Evolutionary conservation across 2,113 vertebrate species (phyloP).

Genomic region (Gadus chalcogrammus): DNA sequence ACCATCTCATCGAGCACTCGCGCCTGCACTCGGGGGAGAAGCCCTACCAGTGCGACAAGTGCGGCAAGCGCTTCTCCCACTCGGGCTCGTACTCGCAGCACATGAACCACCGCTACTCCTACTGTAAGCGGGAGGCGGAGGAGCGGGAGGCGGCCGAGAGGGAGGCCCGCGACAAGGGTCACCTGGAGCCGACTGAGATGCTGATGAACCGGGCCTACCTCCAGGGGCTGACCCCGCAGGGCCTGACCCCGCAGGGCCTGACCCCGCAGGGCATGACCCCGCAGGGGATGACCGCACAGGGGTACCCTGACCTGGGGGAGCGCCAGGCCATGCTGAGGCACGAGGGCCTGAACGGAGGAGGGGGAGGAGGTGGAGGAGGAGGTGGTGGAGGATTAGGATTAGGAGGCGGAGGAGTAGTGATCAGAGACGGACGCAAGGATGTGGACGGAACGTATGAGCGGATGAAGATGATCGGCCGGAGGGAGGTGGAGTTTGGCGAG

Average conservation of each 20-base stretch:
- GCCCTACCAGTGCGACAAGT: constrained; percentile 99
- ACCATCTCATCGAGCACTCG: constrained; percentile 98
- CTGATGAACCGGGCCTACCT: constrained; percentile 96
- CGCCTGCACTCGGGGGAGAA: constrained; percentile 98
- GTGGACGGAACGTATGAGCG: constrained; percentile 82
- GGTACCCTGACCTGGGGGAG: constrained; percentile 93
- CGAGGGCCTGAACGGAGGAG: constrained; percentile 61
- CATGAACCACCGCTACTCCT: constrained; percentile 99
- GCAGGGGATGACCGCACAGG: constrained; percentile 77
- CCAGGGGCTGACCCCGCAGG: constrained; percentile 85
- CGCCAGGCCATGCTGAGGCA: constrained; percentile 89
- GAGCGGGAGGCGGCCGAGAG: constrained; percentile 95
- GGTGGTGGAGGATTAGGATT: constrained; percentile 73
- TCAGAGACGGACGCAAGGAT: constrained; percentile 78
- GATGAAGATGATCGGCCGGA: constrained; percentile 70
- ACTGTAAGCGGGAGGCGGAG: constrained; percentile 98
- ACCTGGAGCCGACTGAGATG: constrained; percentile 95
- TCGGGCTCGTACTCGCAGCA: constrained; percentile 99
- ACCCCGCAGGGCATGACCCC: constrained; percentile 80
- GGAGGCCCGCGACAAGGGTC: constrained; percentile 94
- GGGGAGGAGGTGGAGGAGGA: constrained; percentile 80
- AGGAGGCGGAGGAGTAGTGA: constrained; percentile 78
- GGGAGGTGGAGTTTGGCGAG: constrained; percentile 88
- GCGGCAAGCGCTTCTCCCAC: constrained; percentile 98
- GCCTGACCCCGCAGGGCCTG: constrained; percentile 70